Conservation (phyloP, 2,113 vertebrate species). For the Pampusana beccarii region DNA sequence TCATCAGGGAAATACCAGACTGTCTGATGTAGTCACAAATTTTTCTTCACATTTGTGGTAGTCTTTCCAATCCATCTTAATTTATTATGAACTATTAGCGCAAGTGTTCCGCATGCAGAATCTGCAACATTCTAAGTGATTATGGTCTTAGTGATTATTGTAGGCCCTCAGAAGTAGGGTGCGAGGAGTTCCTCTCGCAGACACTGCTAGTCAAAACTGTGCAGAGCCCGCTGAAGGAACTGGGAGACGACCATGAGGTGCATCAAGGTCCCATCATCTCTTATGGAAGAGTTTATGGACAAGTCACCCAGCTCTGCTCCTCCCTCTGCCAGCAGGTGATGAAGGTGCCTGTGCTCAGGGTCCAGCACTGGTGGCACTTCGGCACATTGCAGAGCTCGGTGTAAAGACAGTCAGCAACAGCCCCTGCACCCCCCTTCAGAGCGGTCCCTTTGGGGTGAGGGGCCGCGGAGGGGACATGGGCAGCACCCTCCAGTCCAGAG, state of each 20-base stretch:
- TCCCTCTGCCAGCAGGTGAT: not conserved
- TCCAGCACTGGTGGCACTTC: not conserved
- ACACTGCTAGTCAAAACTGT: not conserved
- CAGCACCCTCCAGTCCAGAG: not conserved
- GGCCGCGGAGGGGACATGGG: not conserved
- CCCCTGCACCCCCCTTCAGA: not conserved
- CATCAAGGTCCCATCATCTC: fast-evolving
- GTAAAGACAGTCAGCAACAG: not conserved
- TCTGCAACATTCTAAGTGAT: not conserved
- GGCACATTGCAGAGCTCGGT: fast-evolving
- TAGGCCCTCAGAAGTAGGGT: not conserved
- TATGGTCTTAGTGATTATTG: not conserved
- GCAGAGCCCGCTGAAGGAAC: not conserved
- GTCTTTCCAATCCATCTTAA: not conserved
- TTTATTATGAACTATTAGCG: not conserved
- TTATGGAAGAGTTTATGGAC: not conserved
- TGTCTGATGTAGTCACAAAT: not conserved
- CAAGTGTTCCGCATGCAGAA: not conserved
- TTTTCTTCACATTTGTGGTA: not conserved
- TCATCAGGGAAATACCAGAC: not conserved
- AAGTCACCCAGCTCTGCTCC: not conserved
- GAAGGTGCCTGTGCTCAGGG: not conserved
- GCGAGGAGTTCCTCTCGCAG: not conserved
- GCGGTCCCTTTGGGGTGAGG: too few species aligned
- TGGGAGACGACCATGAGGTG: not conserved